phyloP scores from a whole-genome alignment of 1,140 invertebrate genomes.

The Drosophila pandora region DNA sequence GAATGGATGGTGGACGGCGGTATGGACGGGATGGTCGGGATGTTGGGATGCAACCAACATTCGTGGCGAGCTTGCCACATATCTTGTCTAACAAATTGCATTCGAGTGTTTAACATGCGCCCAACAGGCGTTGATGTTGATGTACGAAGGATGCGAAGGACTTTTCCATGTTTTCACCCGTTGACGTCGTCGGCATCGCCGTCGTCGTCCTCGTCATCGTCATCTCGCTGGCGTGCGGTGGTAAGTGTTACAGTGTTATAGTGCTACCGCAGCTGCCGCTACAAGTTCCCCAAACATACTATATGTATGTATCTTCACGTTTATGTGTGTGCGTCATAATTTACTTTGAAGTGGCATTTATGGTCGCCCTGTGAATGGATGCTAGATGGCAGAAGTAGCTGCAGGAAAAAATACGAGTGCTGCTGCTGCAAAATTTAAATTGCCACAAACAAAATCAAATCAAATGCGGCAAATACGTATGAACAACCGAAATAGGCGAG shows the following conservation, averaged over 20 bases:
- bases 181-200: conserved; percentile 23
- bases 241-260: conserved; percentile 49
- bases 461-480: conserved; percentile 43
- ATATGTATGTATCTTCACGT: conserved; percentile 12
- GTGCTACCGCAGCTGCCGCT: conserved; percentile 45
- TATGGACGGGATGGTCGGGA: conserved; percentile 18
- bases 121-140: conserved; percentile 80
- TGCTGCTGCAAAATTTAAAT: conserved; percentile 40
- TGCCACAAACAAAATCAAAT: conserved; percentile 51
- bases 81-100: conserved; percentile 82
- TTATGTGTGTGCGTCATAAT: conserved; percentile 62
- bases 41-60: conserved; percentile 27
- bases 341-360: conserved; percentile 80
- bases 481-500: conserved; percentile 2
- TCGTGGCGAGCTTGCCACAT: conserved; percentile 70
- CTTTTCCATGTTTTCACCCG: conserved; percentile 75
- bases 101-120: conserved; percentile 81
- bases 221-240: conserved; percentile 7
- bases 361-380: conserved; percentile 46
- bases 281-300: conserved; percentile 34
- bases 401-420: conserved; percentile 12
- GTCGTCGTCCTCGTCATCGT: not conserved
- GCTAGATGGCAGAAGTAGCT: conserved; percentile 24
- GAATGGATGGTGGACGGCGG: not conserved
- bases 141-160: conserved; percentile 76